Base-by-base conservation (phyloP, 2,888 invertebrate species). In the Cheilosia soror region DNA sequence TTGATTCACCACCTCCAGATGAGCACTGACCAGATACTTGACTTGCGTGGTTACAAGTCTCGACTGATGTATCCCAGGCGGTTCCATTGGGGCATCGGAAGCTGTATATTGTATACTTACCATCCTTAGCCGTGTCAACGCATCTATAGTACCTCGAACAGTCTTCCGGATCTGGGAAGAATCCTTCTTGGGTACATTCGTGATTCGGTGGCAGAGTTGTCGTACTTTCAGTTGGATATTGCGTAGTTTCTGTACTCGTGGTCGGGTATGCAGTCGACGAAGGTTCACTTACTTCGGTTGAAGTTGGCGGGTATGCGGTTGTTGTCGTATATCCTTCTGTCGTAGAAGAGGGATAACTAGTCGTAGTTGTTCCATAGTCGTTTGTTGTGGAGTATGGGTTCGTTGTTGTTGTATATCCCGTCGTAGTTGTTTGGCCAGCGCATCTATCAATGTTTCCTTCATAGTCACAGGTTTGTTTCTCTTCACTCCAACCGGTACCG, bases 401-500 rank as follows among this genome's bases (percentile, higher is more conserved):
- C 7, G 69, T 71, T 3, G 84, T 79, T 13, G 88, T 79, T 88
- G 88, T 77, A 77, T 76, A 78, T 49, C 77, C 85, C 13, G 83
- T 77, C 29, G 72, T 29, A 40, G 87, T 88, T 1, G 87, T 88
- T 72, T 88, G 89, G 9, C 90, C 89, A n/a, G 88, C 88, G 73
- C 92, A 92, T 29, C 90, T 80, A 1, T 90, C 88, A 13, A 91
- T 88, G 62, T 91, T 91, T 3, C 90, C 91, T 6, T 92, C 92
- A 89, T 94, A 93, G 89, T 94, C 94, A 88, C 95, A 96, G 0
- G 94, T 93, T 88, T 94, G 93, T 68, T 94, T 92, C n/a, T 93
- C 93, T 89, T 94, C 93, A 88, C 95, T 95, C 95, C 95, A 96
- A n/a, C 94, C 94, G 0, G 96, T 96, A 42, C 95, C 95, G 76